Evolutionary conservation across 1,140 invertebrate species (phyloP).

Genomic region (Tetranychus cinnabarinus): DNA sequence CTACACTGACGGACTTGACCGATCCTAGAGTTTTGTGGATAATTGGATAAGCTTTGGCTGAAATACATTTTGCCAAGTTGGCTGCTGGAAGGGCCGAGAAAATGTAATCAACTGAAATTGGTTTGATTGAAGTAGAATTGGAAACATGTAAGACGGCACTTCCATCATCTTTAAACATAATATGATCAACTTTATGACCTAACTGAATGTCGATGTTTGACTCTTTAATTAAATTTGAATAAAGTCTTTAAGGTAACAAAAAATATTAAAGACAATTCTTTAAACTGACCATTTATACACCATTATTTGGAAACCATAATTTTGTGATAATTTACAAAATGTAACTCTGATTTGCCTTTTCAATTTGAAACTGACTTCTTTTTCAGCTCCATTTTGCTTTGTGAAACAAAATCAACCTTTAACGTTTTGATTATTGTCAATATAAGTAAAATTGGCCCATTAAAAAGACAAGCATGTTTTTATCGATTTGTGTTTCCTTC

Average conservation of each 20-base stretch:
- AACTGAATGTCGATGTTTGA: constrained; percentile 11
- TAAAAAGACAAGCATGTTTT: no score
- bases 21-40: constrained; percentile 22
- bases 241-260: constrained; percentile 19
- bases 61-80: constrained; percentile 6
- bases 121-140: not conserved
- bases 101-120: constrained; percentile 12
- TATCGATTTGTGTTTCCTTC: no score
- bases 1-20: constrained; percentile 50
- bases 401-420: no score
- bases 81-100: constrained; percentile 13
- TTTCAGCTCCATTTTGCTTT: no score
- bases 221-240: constrained; percentile 28
- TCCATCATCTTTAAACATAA: constrained; percentile 26
- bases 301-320: no score
- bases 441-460: no score
- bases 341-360: no score
- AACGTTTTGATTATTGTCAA: no score
- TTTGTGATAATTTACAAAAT: no score
- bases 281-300: not conserved
- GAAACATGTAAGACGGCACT: not conserved
- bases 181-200: constrained; percentile 25
- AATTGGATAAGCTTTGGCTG: not conserved
- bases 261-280: no score
- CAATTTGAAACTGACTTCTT: no score